A percentile compares a stretch with the other conserved stretches of the same genome.
These are phyloP conservation scores for Taenaris catops DNA, from an alignment of 2,888 invertebrate genomes.

Conservation along the genomic window DNA sequence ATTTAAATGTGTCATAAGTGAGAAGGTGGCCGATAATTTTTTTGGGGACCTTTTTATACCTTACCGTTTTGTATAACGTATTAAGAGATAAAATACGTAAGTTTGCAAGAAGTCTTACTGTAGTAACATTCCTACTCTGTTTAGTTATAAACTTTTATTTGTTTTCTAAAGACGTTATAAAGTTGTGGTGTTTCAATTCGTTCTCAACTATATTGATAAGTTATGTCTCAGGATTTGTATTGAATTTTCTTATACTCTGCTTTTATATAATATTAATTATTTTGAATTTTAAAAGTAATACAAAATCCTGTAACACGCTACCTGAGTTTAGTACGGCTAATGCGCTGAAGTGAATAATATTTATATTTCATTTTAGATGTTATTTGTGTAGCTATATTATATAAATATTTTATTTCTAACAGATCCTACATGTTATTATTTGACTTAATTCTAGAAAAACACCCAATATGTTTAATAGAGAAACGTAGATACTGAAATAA, in stretches of 20 bases:
- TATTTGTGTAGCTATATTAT: background rate
- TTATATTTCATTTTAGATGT: background rate
- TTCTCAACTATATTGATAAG: slow-evolving; percentile 39
- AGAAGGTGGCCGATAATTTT: slow-evolving; percentile 63
- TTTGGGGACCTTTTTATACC: slow-evolving; percentile 48
- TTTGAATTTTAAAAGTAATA: slow-evolving; percentile 42
- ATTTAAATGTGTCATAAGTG: slow-evolving; percentile 48
- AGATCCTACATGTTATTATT: too few species aligned
- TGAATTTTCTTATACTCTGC: slow-evolving; percentile 51
- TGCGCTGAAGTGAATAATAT: slow-evolving; percentile 7
- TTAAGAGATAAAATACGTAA: slow-evolving; percentile 52
- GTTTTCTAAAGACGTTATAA: slow-evolving; percentile 52
- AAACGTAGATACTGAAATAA: too few species aligned
- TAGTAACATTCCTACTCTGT: slow-evolving; percentile 60
- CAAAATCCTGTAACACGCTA: slow-evolving; percentile 35
- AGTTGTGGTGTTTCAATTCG: slow-evolving; percentile 47
- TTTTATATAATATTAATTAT: slow-evolving; percentile 50
- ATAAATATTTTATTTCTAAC: background rate
- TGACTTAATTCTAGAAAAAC: too few species aligned
- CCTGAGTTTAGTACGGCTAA: slow-evolving; percentile 26
- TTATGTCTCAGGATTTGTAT: slow-evolving; percentile 47
- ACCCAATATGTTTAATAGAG: too few species aligned
- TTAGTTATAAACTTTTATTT: slow-evolving; percentile 57
- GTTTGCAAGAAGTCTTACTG: slow-evolving; percentile 54
- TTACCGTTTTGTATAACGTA: slow-evolving; percentile 47